Base-by-base conservation (phyloP, 1,140 invertebrate genomes). In the Calycopis cecrops region DNA sequence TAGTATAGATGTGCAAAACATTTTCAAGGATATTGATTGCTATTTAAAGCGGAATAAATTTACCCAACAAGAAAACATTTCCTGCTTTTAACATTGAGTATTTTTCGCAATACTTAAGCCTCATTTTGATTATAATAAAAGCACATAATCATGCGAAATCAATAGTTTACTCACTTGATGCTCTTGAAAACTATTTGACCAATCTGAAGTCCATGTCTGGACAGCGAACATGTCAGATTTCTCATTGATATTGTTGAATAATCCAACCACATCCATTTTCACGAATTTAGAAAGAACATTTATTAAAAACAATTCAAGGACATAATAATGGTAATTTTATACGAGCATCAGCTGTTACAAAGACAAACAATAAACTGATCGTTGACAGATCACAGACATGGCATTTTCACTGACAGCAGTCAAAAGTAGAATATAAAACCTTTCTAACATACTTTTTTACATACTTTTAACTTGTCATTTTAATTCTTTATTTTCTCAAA, bases 181-280 rank as follows among this genome's bases (percentile, higher is more conserved):
- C 56, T 86, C 80, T 73, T 84, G 77, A 64, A 84, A 84, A 73
- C 77, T 85, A 56, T 83, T 73, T 0, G 83, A 75, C 83, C 80
- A 86, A 38, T 86, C 79, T 0, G 80, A 74, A 14, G 83, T 86
- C 83, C 83, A 86, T 42, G 83, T 86, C 71, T 76, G 81, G 8
- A 85, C 74, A 21, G 80, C 82, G 62, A 85, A 85, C 79, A 85
- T 79, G 48, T 85, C 78, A 17, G 79, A 63, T 69, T 84, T 84
- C 34, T 84, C 80, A 48, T 85, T 73, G 48, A 85, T 82, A 71
- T 79, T 85, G 67, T 73, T 85, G 50, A 85, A 67, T 28, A 85
- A 67, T 18, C 79, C 77, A 37, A 84, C 77, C n/a, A 85, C 82
- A 63, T 85, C 82, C 82, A 85, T 85, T 70, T 76, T 53, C 42